Percentiles rank a stretch among this genome's conserved stretches.
phyloP scores from a whole-genome alignment of 1,140 invertebrate species.

The Anoplophora glabripennis region DNA sequence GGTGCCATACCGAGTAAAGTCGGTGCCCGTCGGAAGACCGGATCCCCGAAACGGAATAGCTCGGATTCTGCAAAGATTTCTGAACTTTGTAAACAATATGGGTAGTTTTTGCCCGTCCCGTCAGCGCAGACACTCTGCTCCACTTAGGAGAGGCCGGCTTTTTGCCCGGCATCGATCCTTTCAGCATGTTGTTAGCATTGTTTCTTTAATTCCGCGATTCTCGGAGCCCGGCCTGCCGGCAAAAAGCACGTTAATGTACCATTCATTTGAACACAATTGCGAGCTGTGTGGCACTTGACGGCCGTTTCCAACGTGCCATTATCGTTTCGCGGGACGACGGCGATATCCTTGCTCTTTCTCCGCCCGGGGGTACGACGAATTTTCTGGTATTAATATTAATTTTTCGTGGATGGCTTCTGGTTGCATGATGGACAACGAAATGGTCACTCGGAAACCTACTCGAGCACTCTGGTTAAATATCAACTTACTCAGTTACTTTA shows the following conservation, averaged over 20 bases:
- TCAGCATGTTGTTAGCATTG: constrained; percentile 1
- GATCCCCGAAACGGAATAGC: too few species aligned
- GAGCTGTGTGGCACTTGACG: constrained; percentile 31
- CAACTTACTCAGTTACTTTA: too few species aligned
- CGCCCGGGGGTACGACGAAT: too few species aligned
- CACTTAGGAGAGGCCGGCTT: not conserved
- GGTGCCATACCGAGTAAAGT: too few species aligned
- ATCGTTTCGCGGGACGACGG: constrained; percentile 14
- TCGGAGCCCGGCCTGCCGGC: constrained; percentile 22
- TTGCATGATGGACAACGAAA: too few species aligned
- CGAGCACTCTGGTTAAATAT: too few species aligned
- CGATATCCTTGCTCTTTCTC: too few species aligned
- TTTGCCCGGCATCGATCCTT: not conserved
- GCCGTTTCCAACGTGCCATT: constrained; percentile 26
- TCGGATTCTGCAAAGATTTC: not conserved
- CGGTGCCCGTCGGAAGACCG: too few species aligned
- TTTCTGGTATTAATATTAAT: too few species aligned
- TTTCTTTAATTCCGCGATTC: constrained; percentile 23
- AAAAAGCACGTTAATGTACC: constrained; percentile 38
- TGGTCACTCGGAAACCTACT: too few species aligned
- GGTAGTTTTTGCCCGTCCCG: not conserved
- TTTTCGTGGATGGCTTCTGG: too few species aligned
- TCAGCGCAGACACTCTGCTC: not conserved
- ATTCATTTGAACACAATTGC: constrained; percentile 41
- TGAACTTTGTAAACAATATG: not conserved